phyloP scores from a whole-genome alignment of 2,797 vertebrate genomes.

The Syngnathus rostellatus region DNA sequence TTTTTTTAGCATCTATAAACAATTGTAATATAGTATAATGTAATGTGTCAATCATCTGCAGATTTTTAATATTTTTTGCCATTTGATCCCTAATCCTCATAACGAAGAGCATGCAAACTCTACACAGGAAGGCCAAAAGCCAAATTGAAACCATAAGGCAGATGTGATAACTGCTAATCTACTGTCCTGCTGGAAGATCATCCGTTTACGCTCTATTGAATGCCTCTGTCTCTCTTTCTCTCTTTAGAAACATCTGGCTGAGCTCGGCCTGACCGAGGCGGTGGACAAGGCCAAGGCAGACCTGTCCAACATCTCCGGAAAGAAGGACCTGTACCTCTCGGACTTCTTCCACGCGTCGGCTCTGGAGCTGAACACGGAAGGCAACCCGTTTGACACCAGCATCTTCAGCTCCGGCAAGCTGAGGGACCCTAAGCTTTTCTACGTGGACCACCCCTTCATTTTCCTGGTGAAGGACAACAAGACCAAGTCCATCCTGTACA shows the following conservation, averaged over 20 bases:
- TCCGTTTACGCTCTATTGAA: neutral
- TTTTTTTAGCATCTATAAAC: too few species aligned
- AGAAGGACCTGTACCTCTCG: slow-evolving; percentile 93
- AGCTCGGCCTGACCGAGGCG: slow-evolving; percentile 87
- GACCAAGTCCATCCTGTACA: slow-evolving; percentile 90
- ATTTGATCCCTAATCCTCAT: too few species aligned
- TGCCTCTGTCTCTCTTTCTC: neutral
- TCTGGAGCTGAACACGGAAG: slow-evolving; percentile 80
- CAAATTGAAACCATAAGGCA: too few species aligned
- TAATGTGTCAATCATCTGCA: too few species aligned
- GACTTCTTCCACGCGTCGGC: slow-evolving; percentile 85
- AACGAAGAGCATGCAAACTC: too few species aligned
- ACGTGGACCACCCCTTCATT: slow-evolving; percentile 89
- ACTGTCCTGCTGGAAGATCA: too few species aligned
- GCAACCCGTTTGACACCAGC: slow-evolving; percentile 81
- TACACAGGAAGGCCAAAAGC: too few species aligned
- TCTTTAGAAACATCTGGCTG: slow-evolving; percentile 84
- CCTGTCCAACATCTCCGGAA: slow-evolving; percentile 92
- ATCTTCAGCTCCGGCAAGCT: slow-evolving; percentile 83
- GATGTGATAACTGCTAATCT: too few species aligned
- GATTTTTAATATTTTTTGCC: too few species aligned
- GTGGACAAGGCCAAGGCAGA: slow-evolving; percentile 95
- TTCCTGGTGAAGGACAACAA: slow-evolving; percentile 94
- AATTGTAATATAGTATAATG: too few species aligned
- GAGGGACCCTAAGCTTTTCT: slow-evolving; percentile 87